Percentiles rank a stretch among this genome's conserved stretches.
phyloP scores from a whole-genome alignment of 2,113 vertebrate species.

The Melanotaenia duboulayi region DNA sequence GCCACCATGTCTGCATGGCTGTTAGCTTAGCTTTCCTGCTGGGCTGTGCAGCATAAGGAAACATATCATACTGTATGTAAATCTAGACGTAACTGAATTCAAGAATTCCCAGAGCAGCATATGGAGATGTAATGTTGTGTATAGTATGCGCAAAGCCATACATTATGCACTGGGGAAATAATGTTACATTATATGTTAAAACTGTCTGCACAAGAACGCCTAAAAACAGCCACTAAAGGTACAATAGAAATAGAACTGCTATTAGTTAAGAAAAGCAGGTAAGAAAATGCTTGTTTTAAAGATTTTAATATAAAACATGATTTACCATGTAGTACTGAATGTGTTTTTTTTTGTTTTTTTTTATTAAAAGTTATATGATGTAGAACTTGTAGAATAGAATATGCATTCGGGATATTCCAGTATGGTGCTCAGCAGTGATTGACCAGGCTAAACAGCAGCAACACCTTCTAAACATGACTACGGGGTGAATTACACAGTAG shows the following conservation, averaged over 20 bases:
- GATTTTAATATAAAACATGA: background rate
- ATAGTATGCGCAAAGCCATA: constrained; percentile 17
- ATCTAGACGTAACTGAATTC: constrained; percentile 48
- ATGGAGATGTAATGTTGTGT: constrained; percentile 57
- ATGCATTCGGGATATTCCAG: background rate
- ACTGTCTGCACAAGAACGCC: constrained; percentile 7
- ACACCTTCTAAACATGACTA: background rate
- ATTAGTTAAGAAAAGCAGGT: too few relatives aligned
- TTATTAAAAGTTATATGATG: too few relatives aligned
- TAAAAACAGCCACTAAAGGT: constrained; percentile 14
- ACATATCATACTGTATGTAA: constrained; percentile 59
- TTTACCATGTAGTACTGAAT: too few relatives aligned
- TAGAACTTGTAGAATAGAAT: background rate
- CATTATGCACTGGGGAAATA: constrained; percentile 16
- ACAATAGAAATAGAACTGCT: background rate
- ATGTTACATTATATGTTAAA: constrained; percentile 31
- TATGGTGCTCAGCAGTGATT: constrained; percentile 6
- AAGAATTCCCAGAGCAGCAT: constrained; percentile 45
- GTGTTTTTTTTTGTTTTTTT: too few relatives aligned
- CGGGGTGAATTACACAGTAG: constrained; percentile 13
- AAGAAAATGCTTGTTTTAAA: background rate
- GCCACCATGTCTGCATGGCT: constrained; percentile 44
- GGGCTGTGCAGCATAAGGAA: constrained; percentile 42
- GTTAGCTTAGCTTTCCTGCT: constrained; percentile 58
- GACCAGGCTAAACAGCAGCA: constrained; percentile 6